Base-by-base conservation (phyloP, 2,888 invertebrate species). In the Dicyrtoma fusca region DNA sequence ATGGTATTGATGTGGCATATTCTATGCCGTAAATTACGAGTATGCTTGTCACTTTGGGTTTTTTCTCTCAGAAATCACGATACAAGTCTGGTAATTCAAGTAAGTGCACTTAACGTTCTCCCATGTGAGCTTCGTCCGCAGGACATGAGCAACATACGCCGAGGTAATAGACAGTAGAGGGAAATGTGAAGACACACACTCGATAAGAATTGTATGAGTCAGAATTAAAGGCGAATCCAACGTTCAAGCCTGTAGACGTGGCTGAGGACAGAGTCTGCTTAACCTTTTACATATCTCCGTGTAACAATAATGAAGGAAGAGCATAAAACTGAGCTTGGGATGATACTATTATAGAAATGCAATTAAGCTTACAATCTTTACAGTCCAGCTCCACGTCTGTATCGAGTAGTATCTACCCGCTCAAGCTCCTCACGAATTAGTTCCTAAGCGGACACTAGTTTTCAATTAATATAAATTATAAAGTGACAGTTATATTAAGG, bases 381-480 rank as follows among this genome's bases (percentile, higher is more conserved):
- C n/a, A n/a, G n/a, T n/a, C n/a, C n/a, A n/a, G n/a, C n/a, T n/a
- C n/a, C n/a, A n/a, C n/a, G n/a, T n/a, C n/a, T n/a, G n/a, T n/a
- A n/a, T n/a, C n/a, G n/a, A n/a, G n/a, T n/a, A n/a, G n/a, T 17
- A 4, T 13, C 17, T 17, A 49, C 49, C 17, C 49, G 14, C 49
- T 49, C 49, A 17, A 8, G 14, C 49, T 49, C 49, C 14, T 13
- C 14, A 14, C 14, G n/a, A n/a, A n/a, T n/a, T n/a, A n/a, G n/a
- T n/a, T n/a, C n/a, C n/a, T n/a, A n/a, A n/a, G n/a, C 53, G 19
- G 19, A 51, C 53, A 66, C 51, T 53, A 66, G 19, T 66, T 66
- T 66, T 66, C 66, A 66, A 66, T 66, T 66, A 66, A 66, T 55
- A 66, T 26, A 44, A 53, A 66, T 53, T 55, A 55, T 53, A 44